phyloP scores from a whole-genome alignment of 2,113 vertebrate species.

The Misgurnus anguillicaudatus region DNA sequence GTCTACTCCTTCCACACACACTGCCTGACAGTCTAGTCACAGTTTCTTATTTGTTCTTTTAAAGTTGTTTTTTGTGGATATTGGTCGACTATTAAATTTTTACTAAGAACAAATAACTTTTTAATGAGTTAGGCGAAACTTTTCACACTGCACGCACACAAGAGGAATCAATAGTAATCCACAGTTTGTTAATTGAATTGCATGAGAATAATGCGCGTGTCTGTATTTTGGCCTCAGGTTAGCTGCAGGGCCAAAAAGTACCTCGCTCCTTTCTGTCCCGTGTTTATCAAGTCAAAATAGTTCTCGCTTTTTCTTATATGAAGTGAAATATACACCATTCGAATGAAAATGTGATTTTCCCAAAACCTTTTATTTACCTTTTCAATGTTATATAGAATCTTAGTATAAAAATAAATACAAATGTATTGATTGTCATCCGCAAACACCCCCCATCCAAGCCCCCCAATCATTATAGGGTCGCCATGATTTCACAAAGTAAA shows the following conservation, averaged over 20 bases:
- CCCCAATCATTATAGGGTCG: too few species aligned
- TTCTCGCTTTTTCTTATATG: too few species aligned
- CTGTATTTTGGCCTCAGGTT: conserved; percentile 16
- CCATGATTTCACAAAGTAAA: too few species aligned
- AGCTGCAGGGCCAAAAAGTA: not conserved
- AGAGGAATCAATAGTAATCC: conserved; percentile 33
- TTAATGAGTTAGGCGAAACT: conserved; percentile 34
- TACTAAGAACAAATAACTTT: conserved; percentile 8
- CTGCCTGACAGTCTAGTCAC: too few species aligned
- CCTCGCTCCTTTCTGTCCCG: not conserved
- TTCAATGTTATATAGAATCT: too few species aligned
- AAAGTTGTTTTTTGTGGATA: not conserved
- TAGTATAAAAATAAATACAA: too few species aligned
- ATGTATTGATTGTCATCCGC: too few species aligned
- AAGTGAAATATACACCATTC: too few species aligned
- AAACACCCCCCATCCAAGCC: too few species aligned
- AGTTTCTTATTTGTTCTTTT: not conserved
- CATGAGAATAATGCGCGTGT: conserved; percentile 1
- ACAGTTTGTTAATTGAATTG: conserved; percentile 36
- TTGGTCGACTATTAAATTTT: not conserved
- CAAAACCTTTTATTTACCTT: too few species aligned
- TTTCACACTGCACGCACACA: conserved; percentile 1
- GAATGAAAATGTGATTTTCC: too few species aligned
- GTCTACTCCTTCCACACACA: too few species aligned
- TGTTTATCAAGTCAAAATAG: not conserved